phyloP scores from a whole-genome alignment of 2,888 invertebrate genomes.

The Gonocerus acuteangulatus region DNA sequence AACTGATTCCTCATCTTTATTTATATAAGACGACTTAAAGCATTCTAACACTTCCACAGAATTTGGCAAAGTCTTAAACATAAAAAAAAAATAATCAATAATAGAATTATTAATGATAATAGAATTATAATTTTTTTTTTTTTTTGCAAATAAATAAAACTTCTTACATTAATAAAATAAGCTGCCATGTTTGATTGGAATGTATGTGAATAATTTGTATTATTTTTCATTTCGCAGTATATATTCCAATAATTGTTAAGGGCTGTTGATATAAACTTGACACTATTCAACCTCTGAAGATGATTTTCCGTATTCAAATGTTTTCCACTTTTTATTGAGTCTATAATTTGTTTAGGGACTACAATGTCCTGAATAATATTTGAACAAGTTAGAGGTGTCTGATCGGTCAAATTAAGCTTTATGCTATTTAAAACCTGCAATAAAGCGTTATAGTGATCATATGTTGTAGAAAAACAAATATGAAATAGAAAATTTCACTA shows the following conservation, averaged over 20 bases:
- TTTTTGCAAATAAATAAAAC: background rate
- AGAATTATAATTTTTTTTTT: background rate
- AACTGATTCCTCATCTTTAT: background rate
- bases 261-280: conserved; percentile 3
- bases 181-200: background rate
- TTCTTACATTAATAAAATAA: conserved; percentile 12
- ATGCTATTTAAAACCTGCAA: background rate
- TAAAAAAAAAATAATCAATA: background rate
- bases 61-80: conserved; percentile 4
- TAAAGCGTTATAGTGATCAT: too few relatives aligned
- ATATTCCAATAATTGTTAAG: background rate
- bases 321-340: conserved; percentile 1
- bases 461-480: too few relatives aligned
- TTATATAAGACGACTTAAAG: background rate
- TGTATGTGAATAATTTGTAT: background rate
- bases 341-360: conserved; percentile 14
- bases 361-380: conserved; percentile 7
- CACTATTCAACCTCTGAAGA: background rate
- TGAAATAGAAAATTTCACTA: too few relatives aligned
- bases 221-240: background rate
- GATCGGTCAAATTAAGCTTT: background rate
- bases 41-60: background rate
- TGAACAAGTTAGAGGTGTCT: background rate
- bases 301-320: background rate
- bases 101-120: background rate